Conservation (phyloP, 2,113 vertebrate species). For the Equus quagga region DNA sequence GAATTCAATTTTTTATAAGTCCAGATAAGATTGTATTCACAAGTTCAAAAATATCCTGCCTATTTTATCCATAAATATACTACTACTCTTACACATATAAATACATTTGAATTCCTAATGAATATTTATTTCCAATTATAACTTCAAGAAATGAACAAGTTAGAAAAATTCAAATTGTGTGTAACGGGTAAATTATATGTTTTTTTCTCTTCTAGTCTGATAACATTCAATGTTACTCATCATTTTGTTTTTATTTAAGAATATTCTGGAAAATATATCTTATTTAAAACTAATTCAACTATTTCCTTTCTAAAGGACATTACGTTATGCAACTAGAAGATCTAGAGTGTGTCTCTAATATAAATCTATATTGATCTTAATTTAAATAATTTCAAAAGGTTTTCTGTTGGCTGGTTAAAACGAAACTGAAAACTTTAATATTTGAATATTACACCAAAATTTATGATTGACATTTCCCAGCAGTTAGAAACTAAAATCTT, state of each 20-base stretch:
- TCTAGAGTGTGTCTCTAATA: constrained; percentile 23
- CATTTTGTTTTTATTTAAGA: not conserved
- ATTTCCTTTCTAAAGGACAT: not conserved
- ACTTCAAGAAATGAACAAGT: not conserved
- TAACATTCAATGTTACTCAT: not conserved
- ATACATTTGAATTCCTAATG: not conserved
- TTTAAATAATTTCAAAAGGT: not conserved
- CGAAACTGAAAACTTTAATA: constrained; percentile 33
- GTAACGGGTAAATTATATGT: not conserved
- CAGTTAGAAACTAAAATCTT: not conserved
- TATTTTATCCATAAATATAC: not conserved
- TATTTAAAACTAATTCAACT: not conserved
- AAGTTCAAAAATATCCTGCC: not conserved
- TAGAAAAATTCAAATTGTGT: not conserved
- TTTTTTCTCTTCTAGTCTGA: not conserved
- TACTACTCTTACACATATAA: not conserved
- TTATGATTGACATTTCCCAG: not conserved
- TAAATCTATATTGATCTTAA: not conserved
- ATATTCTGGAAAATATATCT: not conserved
- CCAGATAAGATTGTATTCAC: not conserved
- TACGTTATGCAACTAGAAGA: not conserved
- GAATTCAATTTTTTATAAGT: not conserved
- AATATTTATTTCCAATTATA: not conserved
- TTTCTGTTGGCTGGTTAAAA: not conserved
- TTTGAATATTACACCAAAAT: not conserved